Conservation (phyloP, 1,140 invertebrate genomes). For the Aphelinus atriplicis region DNA sequence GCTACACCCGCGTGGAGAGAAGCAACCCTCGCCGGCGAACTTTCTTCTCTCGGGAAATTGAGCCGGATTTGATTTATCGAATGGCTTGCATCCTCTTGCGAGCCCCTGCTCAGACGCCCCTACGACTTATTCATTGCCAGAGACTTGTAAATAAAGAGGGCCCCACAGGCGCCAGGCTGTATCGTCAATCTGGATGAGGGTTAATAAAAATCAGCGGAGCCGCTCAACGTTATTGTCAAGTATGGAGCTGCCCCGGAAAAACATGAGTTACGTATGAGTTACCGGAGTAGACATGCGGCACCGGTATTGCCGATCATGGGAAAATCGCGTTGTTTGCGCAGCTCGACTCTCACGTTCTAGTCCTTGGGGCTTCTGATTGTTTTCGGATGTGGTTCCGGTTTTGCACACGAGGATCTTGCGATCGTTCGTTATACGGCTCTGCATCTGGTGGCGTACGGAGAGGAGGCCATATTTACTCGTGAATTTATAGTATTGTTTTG, state of each 20-base stretch:
- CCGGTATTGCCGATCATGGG: conserved; percentile 14
- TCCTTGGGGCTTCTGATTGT: not conserved
- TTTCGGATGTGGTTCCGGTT: not conserved
- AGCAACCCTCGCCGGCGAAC: conserved; percentile 39
- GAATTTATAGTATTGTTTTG: too few species aligned
- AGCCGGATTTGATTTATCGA: conserved; percentile 60
- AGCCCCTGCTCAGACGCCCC: conserved; percentile 30
- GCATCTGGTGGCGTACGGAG: too few species aligned
- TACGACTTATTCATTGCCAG: conserved; percentile 51
- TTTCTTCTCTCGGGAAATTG: conserved; percentile 57
- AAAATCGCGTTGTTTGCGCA: not conserved
- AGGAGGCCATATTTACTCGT: too few species aligned
- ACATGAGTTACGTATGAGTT: not conserved
- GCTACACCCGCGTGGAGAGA: too few species aligned
- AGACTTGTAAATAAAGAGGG: conserved; percentile 59
- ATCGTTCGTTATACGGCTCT: too few species aligned
- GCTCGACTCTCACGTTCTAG: not conserved
- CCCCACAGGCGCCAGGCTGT: conserved; percentile 31
- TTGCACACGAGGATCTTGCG: not conserved
- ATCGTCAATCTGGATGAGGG: conserved; percentile 40
- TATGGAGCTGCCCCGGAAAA: not conserved
- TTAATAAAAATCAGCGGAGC: conserved; percentile 51
- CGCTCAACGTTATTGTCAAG: not conserved
- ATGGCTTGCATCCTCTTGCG: conserved; percentile 47
- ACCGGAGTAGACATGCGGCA: not conserved